Conservation (phyloP, 1,140 invertebrate species). For the Littorina saxatilis region DNA sequence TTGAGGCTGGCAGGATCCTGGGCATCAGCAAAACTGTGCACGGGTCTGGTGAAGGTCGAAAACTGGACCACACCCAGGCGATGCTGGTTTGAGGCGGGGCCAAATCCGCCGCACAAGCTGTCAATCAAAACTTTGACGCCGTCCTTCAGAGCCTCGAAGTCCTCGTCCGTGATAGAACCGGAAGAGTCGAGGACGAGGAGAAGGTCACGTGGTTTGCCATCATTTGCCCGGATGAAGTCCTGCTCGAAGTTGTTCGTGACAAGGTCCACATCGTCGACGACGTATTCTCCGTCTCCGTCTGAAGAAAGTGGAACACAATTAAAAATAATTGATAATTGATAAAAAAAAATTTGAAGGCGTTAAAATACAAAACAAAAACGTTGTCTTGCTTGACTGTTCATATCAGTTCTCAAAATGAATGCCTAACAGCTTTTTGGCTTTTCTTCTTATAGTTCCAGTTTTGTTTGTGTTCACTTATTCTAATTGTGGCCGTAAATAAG, state of each 20-base stretch:
- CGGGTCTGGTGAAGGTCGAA: neutral
- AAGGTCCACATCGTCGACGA: constrained; percentile 1
- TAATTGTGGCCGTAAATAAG: too few relatives aligned
- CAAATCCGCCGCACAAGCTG: neutral
- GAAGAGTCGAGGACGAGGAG: constrained; percentile 6
- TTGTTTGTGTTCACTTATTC: too few relatives aligned
- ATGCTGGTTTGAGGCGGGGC: neutral
- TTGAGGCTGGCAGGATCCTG: constrained; percentile 16
- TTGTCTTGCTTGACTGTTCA: too few relatives aligned
- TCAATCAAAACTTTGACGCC: neutral
- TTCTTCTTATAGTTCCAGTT: too few relatives aligned
- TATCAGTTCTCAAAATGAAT: too few relatives aligned
- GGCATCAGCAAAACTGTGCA: constrained; percentile 8
- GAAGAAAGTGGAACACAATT: neutral
- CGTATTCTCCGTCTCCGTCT: neutral
- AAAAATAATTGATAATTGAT: neutral
- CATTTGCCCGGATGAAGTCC: neutral
- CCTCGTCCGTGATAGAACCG: neutral
- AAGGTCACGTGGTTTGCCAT: neutral
- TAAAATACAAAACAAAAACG: neutral
- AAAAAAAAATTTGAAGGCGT: neutral
- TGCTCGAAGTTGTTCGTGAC: constrained; percentile 12
- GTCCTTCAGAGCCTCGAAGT: constrained; percentile 17
- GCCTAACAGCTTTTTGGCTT: too few relatives aligned
- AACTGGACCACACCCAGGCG: constrained; percentile 18